A percentile compares a stretch with the other conserved stretches of the same genome.
These are phyloP conservation scores for Arge pagana DNA, from an alignment of 2,888 invertebrate species.

Conservation along the genomic window DNA sequence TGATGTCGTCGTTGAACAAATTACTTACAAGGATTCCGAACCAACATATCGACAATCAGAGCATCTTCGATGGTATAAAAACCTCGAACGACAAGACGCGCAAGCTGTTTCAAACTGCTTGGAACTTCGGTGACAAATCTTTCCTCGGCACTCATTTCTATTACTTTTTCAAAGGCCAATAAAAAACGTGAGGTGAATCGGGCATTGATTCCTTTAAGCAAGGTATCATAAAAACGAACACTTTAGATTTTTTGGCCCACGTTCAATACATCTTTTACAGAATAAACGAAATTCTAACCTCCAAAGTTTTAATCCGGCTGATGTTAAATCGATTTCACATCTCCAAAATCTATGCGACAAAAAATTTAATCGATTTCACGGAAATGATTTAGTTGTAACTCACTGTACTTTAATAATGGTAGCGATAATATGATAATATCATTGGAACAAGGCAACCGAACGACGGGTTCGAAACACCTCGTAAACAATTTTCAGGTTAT, in stretches of 20 bases:
- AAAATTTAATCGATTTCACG: no score
- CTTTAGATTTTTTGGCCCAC: not conserved
- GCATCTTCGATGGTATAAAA: constrained; percentile 95
- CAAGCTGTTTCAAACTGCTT: constrained; percentile 88
- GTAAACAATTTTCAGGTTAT: no score
- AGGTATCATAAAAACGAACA: constrained; percentile 1
- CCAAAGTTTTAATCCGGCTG: no score
- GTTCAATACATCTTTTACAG: not conserved
- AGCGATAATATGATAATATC: no score
- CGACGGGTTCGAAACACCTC: no score
- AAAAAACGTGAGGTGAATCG: no score
- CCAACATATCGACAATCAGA: constrained; percentile 92
- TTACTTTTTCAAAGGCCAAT: not conserved
- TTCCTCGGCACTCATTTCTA: constrained; percentile 68
- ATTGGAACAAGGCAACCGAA: no score
- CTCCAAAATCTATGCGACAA: no score
- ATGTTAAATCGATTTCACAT: no score
- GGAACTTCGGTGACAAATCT: constrained; percentile 89
- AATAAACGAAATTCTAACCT: not conserved
- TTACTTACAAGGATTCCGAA: constrained; percentile 86
- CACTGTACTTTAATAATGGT: no score
- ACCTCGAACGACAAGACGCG: constrained; percentile 87
- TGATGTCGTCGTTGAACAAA: not conserved
- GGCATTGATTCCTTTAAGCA: not conserved
- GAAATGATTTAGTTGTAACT: no score